These are phyloP conservation scores for Linepithema humile DNA, from an alignment of 1,140 invertebrate species.

Conservation along the genomic window DNA sequence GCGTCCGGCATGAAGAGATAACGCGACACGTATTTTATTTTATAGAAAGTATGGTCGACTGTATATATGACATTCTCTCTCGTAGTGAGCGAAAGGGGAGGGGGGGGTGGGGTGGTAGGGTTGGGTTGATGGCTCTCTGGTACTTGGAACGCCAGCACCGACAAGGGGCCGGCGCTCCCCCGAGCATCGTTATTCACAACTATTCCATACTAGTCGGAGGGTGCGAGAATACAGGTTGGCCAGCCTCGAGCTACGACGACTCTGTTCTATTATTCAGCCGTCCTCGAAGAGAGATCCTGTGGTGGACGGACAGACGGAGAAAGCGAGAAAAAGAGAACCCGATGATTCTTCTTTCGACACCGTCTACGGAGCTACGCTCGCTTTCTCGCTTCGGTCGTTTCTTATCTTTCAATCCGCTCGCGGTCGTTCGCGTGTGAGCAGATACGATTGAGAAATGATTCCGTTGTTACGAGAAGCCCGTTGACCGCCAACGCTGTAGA, in stretches of 20 bases:
- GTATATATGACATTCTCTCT: conserved; percentile 7
- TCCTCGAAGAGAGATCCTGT: conserved; percentile 51
- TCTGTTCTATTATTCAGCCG: conserved; percentile 76
- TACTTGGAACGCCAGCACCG: conserved; percentile 41
- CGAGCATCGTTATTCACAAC: conserved; percentile 80
- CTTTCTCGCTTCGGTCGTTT: neutral
- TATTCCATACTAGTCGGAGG: conserved; percentile 71
- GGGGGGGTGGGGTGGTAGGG: conserved; percentile 27
- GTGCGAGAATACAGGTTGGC: conserved; percentile 64
- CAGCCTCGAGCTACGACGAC: conserved; percentile 61
- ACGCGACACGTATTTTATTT: conserved; percentile 34
- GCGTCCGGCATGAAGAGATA: neutral
- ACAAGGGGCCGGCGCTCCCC: conserved; percentile 72
- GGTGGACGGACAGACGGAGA: neutral
- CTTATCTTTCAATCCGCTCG: conserved; percentile 28
- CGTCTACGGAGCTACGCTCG: neutral
- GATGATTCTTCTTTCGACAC: conserved; percentile 24
- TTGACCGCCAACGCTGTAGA: neutral
- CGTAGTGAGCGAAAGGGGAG: neutral
- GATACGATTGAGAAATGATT: conserved; percentile 17
- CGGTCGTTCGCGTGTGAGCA: neutral
- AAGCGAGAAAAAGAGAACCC: neutral
- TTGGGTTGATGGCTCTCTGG: conserved; percentile 50
- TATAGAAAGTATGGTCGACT: conserved; percentile 52
- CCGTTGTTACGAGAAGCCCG: neutral